Conservation (phyloP, 2,113 vertebrate species). For the Pipra filicauda region DNA sequence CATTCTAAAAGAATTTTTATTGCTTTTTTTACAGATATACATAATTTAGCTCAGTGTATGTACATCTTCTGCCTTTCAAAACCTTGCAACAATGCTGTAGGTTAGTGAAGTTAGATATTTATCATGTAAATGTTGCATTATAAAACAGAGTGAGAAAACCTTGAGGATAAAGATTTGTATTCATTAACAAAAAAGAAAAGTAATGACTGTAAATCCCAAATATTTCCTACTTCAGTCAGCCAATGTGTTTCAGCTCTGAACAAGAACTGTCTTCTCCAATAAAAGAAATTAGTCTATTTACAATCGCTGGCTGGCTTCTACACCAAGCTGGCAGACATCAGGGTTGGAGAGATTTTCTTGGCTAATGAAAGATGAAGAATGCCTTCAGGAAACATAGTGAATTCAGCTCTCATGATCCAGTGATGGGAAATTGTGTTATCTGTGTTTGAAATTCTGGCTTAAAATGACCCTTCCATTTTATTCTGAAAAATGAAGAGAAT, state of each 20-base stretch:
- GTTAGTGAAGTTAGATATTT: neutral
- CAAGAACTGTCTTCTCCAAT: neutral
- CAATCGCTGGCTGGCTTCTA: neutral
- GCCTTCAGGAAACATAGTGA: neutral
- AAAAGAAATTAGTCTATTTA: neutral
- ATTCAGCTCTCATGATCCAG: neutral
- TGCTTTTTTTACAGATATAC: neutral
- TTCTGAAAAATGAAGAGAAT: neutral
- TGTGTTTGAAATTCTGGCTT: neutral
- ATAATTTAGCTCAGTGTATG: neutral
- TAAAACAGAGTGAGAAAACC: neutral
- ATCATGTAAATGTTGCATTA: neutral
- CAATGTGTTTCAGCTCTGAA: neutral
- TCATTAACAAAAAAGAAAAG: neutral
- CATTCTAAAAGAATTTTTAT: neutral
- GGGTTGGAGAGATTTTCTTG: neutral
- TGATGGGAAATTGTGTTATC: neutral
- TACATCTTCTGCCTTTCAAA: neutral
- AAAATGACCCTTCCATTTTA: neutral
- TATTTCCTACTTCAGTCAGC: neutral
- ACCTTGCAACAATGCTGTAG: neutral
- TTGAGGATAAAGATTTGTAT: neutral
- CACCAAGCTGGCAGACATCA: neutral
- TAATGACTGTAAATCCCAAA: neutral
- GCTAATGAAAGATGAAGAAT: constrained; percentile 1